phyloP scores from a whole-genome alignment of 2,888 invertebrate species.

The Chaetoderma sp. region DNA sequence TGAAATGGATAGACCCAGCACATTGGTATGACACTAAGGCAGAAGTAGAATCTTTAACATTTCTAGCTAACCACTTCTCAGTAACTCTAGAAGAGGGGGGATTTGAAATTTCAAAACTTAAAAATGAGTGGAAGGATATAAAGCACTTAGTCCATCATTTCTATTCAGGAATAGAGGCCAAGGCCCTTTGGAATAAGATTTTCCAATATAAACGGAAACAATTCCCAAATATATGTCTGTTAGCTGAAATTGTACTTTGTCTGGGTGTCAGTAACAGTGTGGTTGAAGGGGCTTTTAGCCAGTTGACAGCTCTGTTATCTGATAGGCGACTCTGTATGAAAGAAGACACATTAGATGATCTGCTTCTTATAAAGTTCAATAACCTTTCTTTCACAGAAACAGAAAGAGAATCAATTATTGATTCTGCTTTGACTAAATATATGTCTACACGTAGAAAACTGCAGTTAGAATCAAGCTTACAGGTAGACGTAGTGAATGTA shows the following conservation, averaged over 20 bases:
- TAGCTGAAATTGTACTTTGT: conserved; percentile 1
- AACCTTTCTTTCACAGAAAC: not conserved
- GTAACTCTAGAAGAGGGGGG: not conserved
- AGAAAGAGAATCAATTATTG: not conserved
- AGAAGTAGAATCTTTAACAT: not conserved
- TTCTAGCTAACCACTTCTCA: not conserved
- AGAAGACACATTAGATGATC: conserved; percentile 2
- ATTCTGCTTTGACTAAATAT: not conserved
- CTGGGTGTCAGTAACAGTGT: not conserved
- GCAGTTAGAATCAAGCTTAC: not conserved
- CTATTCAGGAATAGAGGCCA: not conserved
- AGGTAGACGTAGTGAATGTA: no score
- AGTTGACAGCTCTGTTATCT: conserved; percentile 2
- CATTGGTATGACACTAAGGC: not conserved
- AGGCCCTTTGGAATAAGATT: not conserved
- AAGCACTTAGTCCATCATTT: not conserved
- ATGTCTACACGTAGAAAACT: not conserved
- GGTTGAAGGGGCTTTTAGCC: conserved; percentile 1
- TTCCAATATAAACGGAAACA: not conserved
- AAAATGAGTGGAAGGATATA: not conserved
- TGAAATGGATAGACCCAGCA: not conserved
- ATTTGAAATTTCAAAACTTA: not conserved
- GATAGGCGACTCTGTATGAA: not conserved
- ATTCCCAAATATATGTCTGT: conserved; percentile 7
- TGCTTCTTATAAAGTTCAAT: conserved; percentile 4